Evolutionary conservation across 2,797 vertebrate species (phyloP), one percentile per base, ranked within the genome.

Genomic region (Enteromius radiatus): DNA sequence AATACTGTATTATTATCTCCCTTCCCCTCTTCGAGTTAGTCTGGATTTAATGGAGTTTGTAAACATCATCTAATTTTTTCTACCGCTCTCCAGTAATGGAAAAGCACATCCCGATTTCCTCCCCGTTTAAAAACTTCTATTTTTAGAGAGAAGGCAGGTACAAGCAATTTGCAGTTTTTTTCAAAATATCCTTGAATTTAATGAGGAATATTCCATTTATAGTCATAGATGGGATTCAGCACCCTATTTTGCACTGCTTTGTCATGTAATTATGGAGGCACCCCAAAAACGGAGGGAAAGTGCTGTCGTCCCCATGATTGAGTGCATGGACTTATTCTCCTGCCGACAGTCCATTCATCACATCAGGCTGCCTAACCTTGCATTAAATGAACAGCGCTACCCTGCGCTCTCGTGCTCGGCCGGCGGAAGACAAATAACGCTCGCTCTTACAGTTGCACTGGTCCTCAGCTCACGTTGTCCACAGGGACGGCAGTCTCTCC

Each of bases 381-480:
- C 95, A 96, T 95, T 95, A 96, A 97, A 96, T 96, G 95, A 96
- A 96, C 94, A 95, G 92, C 94, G 93, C 93, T 94, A 92, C 94
- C 93, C 91, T 89, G 94, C 93, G 93, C 94, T 95, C 95, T 94
- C 88, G 88, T 88, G 85, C 91, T 85, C 80, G 75, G 87, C 90
- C 61, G 81, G 31, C 86, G 89, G 90, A 89, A 93, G 91, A 94
- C 92, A 93, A 93, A 93, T 94, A 89, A 86, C 75, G 36, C 75
- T 43, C 64, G 10, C 64, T 77, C 41, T 33, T 71, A 59, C 70
- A 47, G 26, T 54, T 38, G 28, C 41, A 5, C 74, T 74, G 36
- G 65, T 8, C 43, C 31, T 69, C 17, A 1, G 23, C 38, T 69
- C 56, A 28, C 74, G 0, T 45, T 47, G 26, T 68, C 63, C 67